phyloP scores from a whole-genome alignment of 2,797 vertebrate genomes.

The Ispidina lecontei region DNA sequence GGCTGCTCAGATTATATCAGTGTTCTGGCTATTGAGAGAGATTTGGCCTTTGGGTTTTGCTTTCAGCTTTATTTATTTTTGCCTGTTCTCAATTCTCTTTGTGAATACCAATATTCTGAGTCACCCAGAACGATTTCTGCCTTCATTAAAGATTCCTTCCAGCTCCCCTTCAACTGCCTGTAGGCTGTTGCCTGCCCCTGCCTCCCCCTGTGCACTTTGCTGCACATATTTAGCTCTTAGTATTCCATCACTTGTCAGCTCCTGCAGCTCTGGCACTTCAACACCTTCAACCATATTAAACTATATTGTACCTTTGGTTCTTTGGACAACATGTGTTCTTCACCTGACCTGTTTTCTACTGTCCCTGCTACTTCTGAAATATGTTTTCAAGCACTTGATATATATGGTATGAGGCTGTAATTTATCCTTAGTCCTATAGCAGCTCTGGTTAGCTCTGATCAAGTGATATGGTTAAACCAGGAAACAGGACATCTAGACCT shows the following conservation, averaged over 20 bases:
- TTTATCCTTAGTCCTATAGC: not conserved
- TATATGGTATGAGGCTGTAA: not conserved
- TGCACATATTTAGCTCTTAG: not conserved
- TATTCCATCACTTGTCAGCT: not conserved
- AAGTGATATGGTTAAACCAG: not conserved
- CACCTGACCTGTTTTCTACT: not conserved
- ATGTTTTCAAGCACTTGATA: not conserved
- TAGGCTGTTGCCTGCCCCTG: slow-evolving; percentile 59
- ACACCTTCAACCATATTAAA: not conserved
- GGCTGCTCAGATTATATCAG: slow-evolving; percentile 55
- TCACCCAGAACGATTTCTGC: slow-evolving; percentile 46
- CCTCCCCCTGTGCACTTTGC: slow-evolving; percentile 53
- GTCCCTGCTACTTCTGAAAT: not conserved
- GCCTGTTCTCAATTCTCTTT: slow-evolving; percentile 54
- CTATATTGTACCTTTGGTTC: not conserved
- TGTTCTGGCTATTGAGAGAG: slow-evolving; percentile 37
- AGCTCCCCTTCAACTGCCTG: slow-evolving; percentile 33
- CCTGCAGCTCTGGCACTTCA: not conserved
- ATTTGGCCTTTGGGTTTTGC: slow-evolving; percentile 57
- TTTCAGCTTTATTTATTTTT: slow-evolving; percentile 69
- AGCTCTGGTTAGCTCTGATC: not conserved
- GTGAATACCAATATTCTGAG: slow-evolving; percentile 64
- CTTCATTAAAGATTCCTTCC: slow-evolving; percentile 54
- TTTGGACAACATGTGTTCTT: not conserved
- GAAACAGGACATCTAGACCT: not conserved